Conservation (phyloP, 1,140 invertebrate species). For the Brachionus paranguensis region DNA sequence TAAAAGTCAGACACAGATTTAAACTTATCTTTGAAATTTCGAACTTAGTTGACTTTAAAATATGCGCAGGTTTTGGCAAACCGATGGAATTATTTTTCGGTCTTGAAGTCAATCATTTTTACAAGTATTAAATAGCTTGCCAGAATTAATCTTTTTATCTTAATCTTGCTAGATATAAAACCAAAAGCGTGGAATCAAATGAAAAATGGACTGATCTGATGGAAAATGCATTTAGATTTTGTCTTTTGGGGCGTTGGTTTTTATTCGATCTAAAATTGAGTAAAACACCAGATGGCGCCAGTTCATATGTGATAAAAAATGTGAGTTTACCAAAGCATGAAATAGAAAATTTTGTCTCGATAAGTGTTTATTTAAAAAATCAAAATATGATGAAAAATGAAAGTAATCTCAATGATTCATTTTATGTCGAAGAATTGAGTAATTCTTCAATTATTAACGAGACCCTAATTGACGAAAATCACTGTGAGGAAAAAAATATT, state of each 20-base stretch:
- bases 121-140: not conserved
- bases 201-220: not conserved
- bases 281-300: not conserved
- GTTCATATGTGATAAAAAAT: not conserved
- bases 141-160: not conserved
- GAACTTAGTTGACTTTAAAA: not conserved
- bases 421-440: not conserved
- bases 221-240: not conserved
- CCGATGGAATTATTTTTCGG: not conserved
- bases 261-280: not conserved
- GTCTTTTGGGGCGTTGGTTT: slow-evolving; percentile 1
- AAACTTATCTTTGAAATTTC: not conserved
- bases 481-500: not conserved
- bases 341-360: not conserved
- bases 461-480: not conserved
- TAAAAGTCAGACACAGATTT: not conserved
- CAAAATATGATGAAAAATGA: not conserved
- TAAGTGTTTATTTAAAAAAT: not conserved
- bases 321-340: not conserved
- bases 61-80: not conserved
- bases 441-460: slow-evolving; percentile 1
- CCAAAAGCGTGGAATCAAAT: not conserved
- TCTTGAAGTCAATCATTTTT: not conserved
- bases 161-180: not conserved
- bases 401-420: not conserved